Evolutionary conservation across 1,140 invertebrate species (phyloP), one percentile per base, ranked within the genome.

Genomic region (Chironomus tepperi): DNA sequence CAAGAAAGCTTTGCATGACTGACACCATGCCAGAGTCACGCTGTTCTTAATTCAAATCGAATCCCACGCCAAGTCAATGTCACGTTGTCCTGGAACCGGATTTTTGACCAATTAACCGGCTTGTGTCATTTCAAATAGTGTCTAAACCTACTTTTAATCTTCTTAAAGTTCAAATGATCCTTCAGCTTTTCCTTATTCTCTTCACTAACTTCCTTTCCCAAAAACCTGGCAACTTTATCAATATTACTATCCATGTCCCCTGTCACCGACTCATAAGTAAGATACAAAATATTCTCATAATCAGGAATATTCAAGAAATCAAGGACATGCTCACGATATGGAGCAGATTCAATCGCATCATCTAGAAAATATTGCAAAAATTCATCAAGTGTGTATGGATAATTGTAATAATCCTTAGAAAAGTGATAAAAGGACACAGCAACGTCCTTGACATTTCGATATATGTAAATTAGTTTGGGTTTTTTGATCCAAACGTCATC

Each of bases 391-490:
- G 84, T 84, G 24, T 89, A 89, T 24, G 79, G 81, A 79, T 87
- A 89, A 81, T 94, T 87, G 78, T 86, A 94, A 79, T 90, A 93
- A 18, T 67, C 16, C 16, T 67, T 67, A 2, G 16, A 7, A 7
- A 19, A 18, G 16, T 67, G 8, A 19, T 67, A 67, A 67, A 8
- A 18, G 0, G 92, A 94, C 5, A 95, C 86, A 34, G 88, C 88
- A 0, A 88, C 88, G 79, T 95, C 93, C 81, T 93, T 94, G 0
- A 92, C 89, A 81, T 95, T 93, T 77, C 93, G 86, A 1, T 87
- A 85, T 0, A 94, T 86, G 77, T 94, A 94, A 74, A 95, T 88
- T 0, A 94, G 88, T 87, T 92, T 83, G 19, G 83, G 83, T 18
- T 83, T 84, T 74, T 83, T 81, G 19, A 79, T 82, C 78, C 84